phyloP scores from a whole-genome alignment of 2,797 vertebrate species.

The Anguilla pacifica region DNA sequence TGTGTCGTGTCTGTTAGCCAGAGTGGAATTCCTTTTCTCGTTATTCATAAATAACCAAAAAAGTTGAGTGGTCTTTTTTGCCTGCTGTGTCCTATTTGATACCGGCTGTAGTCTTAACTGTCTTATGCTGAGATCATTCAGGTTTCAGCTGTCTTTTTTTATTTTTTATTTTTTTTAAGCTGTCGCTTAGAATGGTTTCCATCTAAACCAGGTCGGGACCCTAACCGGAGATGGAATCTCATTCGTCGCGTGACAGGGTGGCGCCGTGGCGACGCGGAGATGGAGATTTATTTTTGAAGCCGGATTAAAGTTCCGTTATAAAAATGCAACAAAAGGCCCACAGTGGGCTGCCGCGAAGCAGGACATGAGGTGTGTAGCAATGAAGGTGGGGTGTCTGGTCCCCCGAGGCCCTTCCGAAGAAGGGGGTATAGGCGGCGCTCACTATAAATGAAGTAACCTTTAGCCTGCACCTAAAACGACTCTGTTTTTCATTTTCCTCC shows the following conservation, averaged over 20 bases:
- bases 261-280: not conserved
- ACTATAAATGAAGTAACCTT: conserved; percentile 67
- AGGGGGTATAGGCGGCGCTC: conserved; percentile 53
- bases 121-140: not conserved
- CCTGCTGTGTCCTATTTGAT: not conserved
- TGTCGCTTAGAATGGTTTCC: not conserved
- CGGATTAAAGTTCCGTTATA: conserved; percentile 8
- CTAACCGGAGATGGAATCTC: not conserved
- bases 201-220: not conserved
- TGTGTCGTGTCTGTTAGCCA: not conserved
- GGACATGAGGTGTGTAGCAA: conserved; percentile 35
- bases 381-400: conserved; percentile 25
- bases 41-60: not conserved
- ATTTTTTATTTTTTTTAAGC: not conserved
- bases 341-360: conserved; percentile 14
- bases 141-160: not conserved
- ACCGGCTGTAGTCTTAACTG: not conserved
- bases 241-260: not conserved
- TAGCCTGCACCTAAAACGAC: conserved; percentile 67
- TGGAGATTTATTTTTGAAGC: conserved; percentile 23
- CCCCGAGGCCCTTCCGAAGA: conserved; percentile 37
- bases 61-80: not conserved
- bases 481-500: conserved; percentile 73
- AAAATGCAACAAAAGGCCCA: conserved; percentile 27
- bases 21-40: not conserved